Evolutionary conservation across 2,113 vertebrate genomes (phyloP).

Genomic region (Rhagologus leucostigma): DNA sequence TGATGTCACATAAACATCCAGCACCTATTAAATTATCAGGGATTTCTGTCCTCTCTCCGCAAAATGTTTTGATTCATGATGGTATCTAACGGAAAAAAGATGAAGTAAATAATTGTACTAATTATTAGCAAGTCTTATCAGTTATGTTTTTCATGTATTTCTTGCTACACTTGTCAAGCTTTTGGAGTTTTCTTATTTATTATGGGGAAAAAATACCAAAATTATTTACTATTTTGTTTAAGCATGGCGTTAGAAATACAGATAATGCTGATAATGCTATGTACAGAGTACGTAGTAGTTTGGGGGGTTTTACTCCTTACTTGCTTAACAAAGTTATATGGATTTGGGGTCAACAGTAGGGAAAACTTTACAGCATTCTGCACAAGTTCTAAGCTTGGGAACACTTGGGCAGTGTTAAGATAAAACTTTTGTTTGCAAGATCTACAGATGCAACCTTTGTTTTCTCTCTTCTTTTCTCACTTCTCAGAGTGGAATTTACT

Average conservation of each 20-base stretch:
- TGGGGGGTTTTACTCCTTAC: neutral
- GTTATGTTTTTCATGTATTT: neutral
- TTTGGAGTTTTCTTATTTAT: neutral
- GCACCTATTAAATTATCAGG: neutral
- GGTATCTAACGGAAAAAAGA: neutral
- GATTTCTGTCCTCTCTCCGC: neutral
- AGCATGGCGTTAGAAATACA: neutral
- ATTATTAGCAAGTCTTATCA: neutral
- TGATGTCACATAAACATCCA: neutral
- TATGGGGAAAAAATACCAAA: neutral
- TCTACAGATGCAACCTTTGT: neutral
- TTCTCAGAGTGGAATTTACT: conserved; percentile 88
- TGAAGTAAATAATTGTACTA: neutral
- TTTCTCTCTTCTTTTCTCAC: neutral
- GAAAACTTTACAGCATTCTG: neutral
- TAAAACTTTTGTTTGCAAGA: neutral
- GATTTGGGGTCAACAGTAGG: neutral
- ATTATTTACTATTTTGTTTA: neutral
- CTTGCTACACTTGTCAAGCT: neutral
- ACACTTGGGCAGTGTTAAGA: neutral
- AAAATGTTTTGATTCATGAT: neutral
- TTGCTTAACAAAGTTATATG: neutral
- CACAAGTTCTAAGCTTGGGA: neutral
- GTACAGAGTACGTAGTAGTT: neutral
- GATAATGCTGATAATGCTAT: neutral